phyloP scores from a whole-genome alignment of 2,888 invertebrate species.

The Isoperla grammatica region DNA sequence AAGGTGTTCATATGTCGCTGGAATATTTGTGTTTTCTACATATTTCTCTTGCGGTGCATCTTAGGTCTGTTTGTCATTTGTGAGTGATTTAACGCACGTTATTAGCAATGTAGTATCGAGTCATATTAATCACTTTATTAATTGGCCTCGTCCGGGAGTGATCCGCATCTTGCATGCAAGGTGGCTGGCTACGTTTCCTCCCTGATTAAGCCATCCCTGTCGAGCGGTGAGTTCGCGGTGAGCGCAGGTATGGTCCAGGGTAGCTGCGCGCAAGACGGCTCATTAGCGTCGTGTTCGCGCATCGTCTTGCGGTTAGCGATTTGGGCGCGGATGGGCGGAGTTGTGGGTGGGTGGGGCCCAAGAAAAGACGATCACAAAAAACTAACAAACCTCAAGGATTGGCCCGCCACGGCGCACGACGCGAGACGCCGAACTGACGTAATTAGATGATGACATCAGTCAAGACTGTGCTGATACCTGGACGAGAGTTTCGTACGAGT shows the following conservation, averaged over 20 bases:
- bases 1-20: too few species aligned
- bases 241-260: constrained; percentile 7
- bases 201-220: too few species aligned
- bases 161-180: too few species aligned
- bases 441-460: background rate
- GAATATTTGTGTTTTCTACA: too few species aligned
- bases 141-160: too few species aligned
- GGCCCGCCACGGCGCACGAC: constrained; percentile 12
- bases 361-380: constrained; percentile 17
- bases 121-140: too few species aligned
- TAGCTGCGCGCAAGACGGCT: background rate
- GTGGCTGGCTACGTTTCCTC: too few species aligned
- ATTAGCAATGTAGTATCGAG: too few species aligned
- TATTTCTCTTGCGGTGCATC: too few species aligned
- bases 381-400: constrained; percentile 18
- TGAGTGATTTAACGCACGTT: too few species aligned
- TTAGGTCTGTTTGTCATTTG: too few species aligned
- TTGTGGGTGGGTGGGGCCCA: constrained; percentile 16
- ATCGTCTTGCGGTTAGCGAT: constrained; percentile 17
- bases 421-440: background rate
- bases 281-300: background rate
- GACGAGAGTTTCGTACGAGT: background rate
- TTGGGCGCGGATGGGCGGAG: constrained; percentile 1
- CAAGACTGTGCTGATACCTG: constrained; percentile 17
- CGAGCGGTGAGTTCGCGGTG: background rate